These are phyloP conservation scores for Holacanthella duospinosa DNA, from an alignment of 2,888 invertebrate species.

Conservation along the genomic window DNA sequence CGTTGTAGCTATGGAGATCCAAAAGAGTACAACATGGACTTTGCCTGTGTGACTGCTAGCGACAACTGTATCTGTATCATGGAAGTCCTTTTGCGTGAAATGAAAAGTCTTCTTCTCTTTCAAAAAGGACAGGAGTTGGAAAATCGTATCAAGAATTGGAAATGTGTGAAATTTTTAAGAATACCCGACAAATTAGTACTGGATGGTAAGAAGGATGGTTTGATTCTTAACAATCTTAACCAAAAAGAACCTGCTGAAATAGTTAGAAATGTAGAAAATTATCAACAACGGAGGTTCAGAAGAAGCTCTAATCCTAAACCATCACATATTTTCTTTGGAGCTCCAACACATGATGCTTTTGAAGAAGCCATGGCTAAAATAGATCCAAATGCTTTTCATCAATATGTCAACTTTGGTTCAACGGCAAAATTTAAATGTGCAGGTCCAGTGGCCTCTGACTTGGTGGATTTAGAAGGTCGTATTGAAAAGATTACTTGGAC, in stretches of 20 bases:
- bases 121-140: neutral
- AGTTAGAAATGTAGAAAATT: no score
- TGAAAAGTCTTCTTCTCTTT: neutral
- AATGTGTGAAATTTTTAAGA: neutral
- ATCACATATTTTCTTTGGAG: neutral
- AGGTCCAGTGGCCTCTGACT: neutral
- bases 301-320: neutral
- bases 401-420: conserved; percentile 10
- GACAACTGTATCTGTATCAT: neutral
- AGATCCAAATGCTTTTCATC: conserved; percentile 7
- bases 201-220: neutral
- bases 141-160: neutral
- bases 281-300: neutral
- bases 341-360: conserved; percentile 5
- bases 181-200: neutral
- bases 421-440: conserved; percentile 6
- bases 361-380: conserved; percentile 5
- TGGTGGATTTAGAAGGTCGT: neutral
- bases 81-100: neutral
- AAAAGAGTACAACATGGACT: neutral
- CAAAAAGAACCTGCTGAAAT: neutral
- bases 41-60: neutral
- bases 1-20: no score
- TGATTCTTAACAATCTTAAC: neutral
- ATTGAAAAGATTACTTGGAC: conserved; percentile 10